Base-by-base conservation (phyloP, 2,797 vertebrate genomes). In the Molothrus aeneus region DNA sequence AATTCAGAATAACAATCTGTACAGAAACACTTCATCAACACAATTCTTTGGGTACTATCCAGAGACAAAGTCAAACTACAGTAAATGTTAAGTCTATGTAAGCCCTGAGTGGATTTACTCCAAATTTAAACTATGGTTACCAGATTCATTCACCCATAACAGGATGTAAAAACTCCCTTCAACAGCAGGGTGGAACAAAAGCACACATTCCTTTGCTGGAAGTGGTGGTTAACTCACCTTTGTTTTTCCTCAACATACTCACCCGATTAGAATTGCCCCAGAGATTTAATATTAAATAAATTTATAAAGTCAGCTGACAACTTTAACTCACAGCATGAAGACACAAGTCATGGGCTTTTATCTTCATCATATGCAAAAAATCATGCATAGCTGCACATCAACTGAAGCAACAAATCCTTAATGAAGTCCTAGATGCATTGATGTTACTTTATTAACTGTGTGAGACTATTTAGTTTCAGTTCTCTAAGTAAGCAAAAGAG, bases 151-250 rank as follows among this genome's bases (percentile, higher is more conserved):
- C 64, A 83, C 42, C 69, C 38, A 8, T 36, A 93, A 69, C 51
- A 95, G 80, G 73, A 94, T 57, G 25, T 74, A 72, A 92, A 81
- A 89, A 16, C 45, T 87, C 48, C 32, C 45, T 90, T 73, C 38
- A 93, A 31, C 50, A 92, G 63, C 48, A 68, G 40, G 48, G 47
- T 72, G 51, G 63, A 88, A 96, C 59, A 90, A 91, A 93, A 85
- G 40, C 60, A 60, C 10, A 57, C 22, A 40, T 77, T 80, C 38
- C 81, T 93, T 75, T 91, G 50, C 74, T 90, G 64, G 32, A 92
- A 77, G 40, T 38, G 29, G 60, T 21, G 3, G 50, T 59, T 88
- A 77, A 93, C 88, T 95, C 82, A 96, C 94, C 88, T 93, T 65
- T 94, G 57, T 34, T 89, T 88, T 69, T 34, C 43, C 38, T 90